These are phyloP conservation scores for Neomorphus geoffroyi DNA, from an alignment of 2,797 vertebrate species.

Conservation along the genomic window DNA sequence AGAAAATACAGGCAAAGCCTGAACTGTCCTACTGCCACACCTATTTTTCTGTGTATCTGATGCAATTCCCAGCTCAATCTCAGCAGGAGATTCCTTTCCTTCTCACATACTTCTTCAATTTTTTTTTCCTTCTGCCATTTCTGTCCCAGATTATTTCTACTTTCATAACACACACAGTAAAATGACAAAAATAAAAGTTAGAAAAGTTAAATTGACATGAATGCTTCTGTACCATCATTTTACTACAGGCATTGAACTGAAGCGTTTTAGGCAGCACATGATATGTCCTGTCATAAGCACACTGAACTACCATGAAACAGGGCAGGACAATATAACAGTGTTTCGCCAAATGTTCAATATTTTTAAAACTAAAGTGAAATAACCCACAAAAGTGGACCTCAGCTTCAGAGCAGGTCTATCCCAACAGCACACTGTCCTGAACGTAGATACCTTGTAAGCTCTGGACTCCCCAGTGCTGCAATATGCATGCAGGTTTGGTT, in stretches of 20 bases:
- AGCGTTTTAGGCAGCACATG: background rate
- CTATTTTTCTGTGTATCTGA: background rate
- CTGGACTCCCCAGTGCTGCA: background rate
- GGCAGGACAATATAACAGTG: accelerated
- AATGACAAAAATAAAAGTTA: background rate
- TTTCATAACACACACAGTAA: background rate
- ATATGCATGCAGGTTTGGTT: background rate
- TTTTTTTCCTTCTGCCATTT: background rate
- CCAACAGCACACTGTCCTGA: accelerated
- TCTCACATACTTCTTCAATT: background rate
- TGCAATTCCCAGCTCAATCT: background rate
- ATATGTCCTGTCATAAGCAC: background rate
- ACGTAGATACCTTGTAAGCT: background rate
- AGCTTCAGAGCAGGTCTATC: background rate
- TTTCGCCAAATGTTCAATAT: background rate
- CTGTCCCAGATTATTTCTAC: background rate
- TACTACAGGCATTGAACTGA: background rate
- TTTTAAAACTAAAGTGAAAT: background rate
- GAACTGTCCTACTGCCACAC: background rate
- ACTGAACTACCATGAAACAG: background rate
- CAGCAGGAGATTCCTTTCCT: background rate
- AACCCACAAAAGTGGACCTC: background rate
- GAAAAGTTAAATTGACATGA: background rate
- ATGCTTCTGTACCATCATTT: background rate
- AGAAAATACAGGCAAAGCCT: slow-evolving; percentile 4